Evolutionary conservation across 2,888 invertebrate species (phyloP), one percentile per base, ranked within the genome.

Genomic region (Capitulum mitella): DNA sequence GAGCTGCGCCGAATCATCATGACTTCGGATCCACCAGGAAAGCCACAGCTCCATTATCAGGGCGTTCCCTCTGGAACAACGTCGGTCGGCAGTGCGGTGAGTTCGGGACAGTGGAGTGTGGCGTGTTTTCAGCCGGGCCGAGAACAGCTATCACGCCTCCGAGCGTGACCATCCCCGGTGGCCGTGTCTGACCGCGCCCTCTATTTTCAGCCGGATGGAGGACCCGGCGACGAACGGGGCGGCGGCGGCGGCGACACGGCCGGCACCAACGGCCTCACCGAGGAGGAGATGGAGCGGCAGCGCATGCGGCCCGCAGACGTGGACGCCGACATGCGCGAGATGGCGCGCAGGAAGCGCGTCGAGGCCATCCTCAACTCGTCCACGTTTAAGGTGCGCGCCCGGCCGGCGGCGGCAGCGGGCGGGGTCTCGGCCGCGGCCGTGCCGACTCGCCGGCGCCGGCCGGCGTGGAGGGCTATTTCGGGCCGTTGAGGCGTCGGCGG

Each of bases 311-410:
- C 85, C 14, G 83, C 84, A 32, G 84, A 85, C 78, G 85, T 85
- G 76, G 84, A 85, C 77, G 81, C 81, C 82, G 89, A 89, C 83
- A 85, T 89, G 83, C 91, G 94, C 84, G 98, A 98, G 88, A 99
- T 99, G 99, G 97, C 98, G 85, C 91, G 98, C 78, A 91, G 99
- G 85, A 97, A 97, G 89, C 92, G 99, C 81, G 99, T 99, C 61
- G 97, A 98, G 84, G 92, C 95, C 86, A 94, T 98, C 83, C 95
- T 98, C 93, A 93, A 93, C 83, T 95, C 95, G 82, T 80, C 79
- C 37, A 79, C 97, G 84, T 99, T 99, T 89, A 70, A 32, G 70
- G 70, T 70, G 22, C 5, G 70, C 5, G n/a, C 12, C 19, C 3
- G 51, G 51, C 3, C 51, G 22, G 51, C 19, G 8, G 26, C 54